Conservation (phyloP, 2,888 invertebrate species). For the Hirudinaria manillensis region DNA sequence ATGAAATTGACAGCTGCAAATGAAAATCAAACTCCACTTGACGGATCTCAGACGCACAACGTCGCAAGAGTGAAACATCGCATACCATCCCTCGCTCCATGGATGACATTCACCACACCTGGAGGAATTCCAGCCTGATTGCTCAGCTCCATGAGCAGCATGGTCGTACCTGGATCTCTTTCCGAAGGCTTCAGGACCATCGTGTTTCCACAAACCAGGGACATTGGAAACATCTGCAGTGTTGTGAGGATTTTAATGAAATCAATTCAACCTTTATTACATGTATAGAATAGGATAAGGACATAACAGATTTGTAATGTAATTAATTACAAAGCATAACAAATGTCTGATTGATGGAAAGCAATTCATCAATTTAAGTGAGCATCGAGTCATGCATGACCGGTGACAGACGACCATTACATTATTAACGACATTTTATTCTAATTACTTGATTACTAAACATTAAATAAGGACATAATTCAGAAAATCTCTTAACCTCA, state of each 20-base stretch:
- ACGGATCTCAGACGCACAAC: not conserved
- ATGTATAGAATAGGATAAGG: no score
- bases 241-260: no score
- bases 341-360: no score
- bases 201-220: slow-evolving; percentile 81
- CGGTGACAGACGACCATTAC: no score
- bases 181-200: slow-evolving; percentile 92
- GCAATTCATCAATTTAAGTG: no score
- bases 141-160: slow-evolving; percentile 86
- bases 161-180: slow-evolving; percentile 90
- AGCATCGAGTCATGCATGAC: no score
- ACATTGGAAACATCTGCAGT: slow-evolving; percentile 63
- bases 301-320: no score
- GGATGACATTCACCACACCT: slow-evolving; percentile 89
- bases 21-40: slow-evolving; percentile 7
- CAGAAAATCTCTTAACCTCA: not conserved
- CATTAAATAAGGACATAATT: no score
- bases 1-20: slow-evolving; percentile 81
- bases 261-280: no score
- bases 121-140: slow-evolving; percentile 91
- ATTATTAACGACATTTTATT: no score
- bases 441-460: no score
- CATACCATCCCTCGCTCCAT: slow-evolving; percentile 75
- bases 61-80: not conserved
- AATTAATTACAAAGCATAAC: no score